Conservation (phyloP, 2,797 vertebrate genomes). For the Hyperoplus immaculatus region DNA sequence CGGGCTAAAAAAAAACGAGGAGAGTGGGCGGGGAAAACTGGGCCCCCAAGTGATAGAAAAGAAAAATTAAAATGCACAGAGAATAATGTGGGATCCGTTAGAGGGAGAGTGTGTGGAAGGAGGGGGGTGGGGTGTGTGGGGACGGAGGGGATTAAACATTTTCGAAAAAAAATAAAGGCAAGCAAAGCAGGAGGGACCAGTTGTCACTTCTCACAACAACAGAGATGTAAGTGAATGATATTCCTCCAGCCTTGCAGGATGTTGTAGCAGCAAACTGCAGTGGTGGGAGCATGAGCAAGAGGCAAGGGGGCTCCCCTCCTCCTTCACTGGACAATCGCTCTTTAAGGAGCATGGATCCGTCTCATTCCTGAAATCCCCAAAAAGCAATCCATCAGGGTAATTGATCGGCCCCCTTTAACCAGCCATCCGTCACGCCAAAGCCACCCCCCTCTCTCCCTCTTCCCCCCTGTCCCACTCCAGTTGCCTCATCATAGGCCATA, state of each 20-base stretch:
- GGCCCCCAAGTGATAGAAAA: conserved; percentile 72
- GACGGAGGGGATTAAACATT: conserved; percentile 79
- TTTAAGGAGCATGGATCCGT: conserved; percentile 57
- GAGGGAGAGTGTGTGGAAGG: conserved; percentile 60
- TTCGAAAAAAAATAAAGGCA: conserved; percentile 76
- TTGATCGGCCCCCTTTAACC: conserved; percentile 78
- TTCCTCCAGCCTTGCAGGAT: conserved; percentile 42
- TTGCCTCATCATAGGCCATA: conserved; percentile 77
- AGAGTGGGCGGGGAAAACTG: conserved; percentile 81
- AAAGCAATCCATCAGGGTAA: conserved; percentile 80
- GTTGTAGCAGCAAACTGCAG: conserved; percentile 54
- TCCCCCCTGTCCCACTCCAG: conserved; percentile 54
- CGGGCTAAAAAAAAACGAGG: conserved; percentile 74
- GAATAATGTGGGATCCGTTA: conserved; percentile 77
- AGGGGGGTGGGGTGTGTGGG: conserved; percentile 30
- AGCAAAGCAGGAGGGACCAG: conserved; percentile 74
- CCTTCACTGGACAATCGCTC: conserved; percentile 38
- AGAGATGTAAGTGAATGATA: conserved; percentile 73
- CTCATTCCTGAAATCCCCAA: conserved; percentile 71
- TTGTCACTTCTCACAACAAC: conserved; percentile 78
- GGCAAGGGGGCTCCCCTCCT: background rate
- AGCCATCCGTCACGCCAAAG: conserved; percentile 71
- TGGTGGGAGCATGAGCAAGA: background rate
- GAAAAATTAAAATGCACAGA: conserved; percentile 83
- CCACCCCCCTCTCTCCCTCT: background rate